Conservation (phyloP, 2,113 vertebrate species). For the Parotia lawesii region DNA sequence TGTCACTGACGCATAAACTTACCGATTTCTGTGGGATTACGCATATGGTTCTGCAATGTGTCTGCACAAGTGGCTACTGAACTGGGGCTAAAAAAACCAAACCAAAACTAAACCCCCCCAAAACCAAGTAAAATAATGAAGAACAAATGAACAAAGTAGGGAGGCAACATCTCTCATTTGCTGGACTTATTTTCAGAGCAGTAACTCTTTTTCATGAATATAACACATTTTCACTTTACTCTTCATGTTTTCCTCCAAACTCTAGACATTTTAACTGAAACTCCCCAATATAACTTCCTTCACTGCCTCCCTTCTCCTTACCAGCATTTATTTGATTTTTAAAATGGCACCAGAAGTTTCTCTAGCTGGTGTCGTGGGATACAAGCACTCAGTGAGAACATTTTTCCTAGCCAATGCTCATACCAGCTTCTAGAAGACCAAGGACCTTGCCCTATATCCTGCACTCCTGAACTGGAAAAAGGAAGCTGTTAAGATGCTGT, state of each 20-base stretch:
- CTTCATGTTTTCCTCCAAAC: neutral
- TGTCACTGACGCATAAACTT: neutral
- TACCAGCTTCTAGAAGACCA: neutral
- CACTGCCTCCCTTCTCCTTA: neutral
- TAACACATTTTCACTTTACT: neutral
- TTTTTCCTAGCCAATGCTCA: neutral
- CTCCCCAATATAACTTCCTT: neutral
- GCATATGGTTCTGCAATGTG: neutral
- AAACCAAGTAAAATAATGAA: neutral
- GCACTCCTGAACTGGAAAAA: neutral
- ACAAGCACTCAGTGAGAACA: neutral
- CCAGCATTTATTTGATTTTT: neutral
- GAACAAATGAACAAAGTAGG: neutral
- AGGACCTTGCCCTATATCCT: neutral
- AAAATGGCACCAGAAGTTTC: neutral
- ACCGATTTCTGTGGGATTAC: neutral
- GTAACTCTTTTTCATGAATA: neutral
- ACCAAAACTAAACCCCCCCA: neutral
- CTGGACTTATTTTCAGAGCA: neutral
- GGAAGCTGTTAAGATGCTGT: neutral
- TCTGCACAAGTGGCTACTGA: neutral
- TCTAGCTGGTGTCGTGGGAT: neutral
- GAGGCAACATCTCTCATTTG: neutral
- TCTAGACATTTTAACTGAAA: neutral
- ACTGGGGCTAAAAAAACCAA: neutral